Evolutionary conservation across 2,113 vertebrate genomes (phyloP).

Genomic region (Antechinus stuartii): DNA sequence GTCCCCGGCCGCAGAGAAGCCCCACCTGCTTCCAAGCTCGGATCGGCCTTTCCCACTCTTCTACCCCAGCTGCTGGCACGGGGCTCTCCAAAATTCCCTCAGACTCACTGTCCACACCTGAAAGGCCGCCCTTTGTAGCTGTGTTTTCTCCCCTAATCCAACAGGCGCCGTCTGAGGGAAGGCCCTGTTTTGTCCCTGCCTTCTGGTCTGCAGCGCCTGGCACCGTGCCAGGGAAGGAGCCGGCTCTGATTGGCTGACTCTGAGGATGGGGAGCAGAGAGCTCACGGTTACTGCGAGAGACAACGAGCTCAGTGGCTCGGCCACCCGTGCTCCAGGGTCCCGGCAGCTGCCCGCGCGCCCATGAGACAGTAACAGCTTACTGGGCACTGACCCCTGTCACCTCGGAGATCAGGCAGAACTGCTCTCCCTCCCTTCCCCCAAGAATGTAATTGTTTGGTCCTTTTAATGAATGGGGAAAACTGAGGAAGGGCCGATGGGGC

Average conservation of each 20-base stretch:
- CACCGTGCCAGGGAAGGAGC: background rate
- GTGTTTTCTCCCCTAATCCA: too few species aligned
- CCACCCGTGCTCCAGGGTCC: too few species aligned
- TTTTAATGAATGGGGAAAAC: background rate
- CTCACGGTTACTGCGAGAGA: background rate
- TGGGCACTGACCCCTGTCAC: background rate
- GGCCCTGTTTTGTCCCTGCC: background rate
- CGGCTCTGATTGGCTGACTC: too few species aligned
- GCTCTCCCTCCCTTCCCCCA: too few species aligned
- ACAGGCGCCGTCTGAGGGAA: background rate
- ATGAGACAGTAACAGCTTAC: background rate
- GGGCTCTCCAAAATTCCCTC: too few species aligned
- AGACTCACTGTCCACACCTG: background rate
- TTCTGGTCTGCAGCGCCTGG: background rate
- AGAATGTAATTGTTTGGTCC: background rate
- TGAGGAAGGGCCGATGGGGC: background rate
- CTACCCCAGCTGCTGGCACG: background rate
- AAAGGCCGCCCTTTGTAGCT: background rate
- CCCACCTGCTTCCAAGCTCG: background rate
- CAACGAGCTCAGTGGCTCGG: rapidly evolving
- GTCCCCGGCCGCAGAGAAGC: background rate
- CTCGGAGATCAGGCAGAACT: background rate
- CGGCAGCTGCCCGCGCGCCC: too few species aligned
- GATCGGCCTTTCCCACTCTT: background rate
- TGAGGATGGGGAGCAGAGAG: too few species aligned